Conservation (phyloP, 1,140 invertebrate genomes). For the Belonocnema kinseyi region DNA sequence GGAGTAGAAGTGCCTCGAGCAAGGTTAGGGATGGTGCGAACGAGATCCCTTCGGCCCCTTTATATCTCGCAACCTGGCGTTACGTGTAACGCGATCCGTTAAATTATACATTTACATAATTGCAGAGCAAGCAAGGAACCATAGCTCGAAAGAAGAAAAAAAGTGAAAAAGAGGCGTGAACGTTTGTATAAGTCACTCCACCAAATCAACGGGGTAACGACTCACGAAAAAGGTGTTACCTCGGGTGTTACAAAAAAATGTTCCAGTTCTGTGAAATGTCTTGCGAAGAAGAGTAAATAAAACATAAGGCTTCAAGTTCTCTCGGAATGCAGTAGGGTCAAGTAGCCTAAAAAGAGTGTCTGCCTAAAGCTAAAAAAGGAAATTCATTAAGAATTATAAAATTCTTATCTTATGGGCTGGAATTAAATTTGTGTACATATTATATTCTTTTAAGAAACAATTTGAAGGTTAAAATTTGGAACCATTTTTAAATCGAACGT, state of each 20-base stretch:
- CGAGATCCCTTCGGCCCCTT: slow-evolving; percentile 17
- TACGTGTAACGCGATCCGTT: slow-evolving; percentile 32
- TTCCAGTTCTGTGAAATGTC: slow-evolving; percentile 10
- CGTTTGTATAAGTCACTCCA: slow-evolving; percentile 23
- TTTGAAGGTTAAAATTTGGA: no score
- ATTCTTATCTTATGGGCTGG: no score
- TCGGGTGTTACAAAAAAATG: slow-evolving; percentile 3
- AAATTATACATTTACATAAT: slow-evolving; percentile 24
- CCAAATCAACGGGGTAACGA: slow-evolving; percentile 8
- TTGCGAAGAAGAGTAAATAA: slow-evolving; percentile 2
- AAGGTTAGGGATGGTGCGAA: slow-evolving; percentile 13
- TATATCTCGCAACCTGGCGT: neutral
- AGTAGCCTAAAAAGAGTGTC: neutral
- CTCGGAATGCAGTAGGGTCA: slow-evolving; percentile 5
- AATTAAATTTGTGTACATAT: no score
- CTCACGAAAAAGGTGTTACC: neutral
- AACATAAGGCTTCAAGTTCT: slow-evolving; percentile 17
- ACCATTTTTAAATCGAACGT: no score
- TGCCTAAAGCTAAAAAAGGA: no score
- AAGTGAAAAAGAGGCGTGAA: slow-evolving; percentile 14
- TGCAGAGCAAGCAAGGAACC: slow-evolving; percentile 17
- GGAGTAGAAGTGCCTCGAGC: neutral
- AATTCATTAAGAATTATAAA: no score
- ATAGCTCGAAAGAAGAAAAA: neutral
- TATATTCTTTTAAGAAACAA: no score